A percentile compares a stretch with the other conserved stretches of the same genome.
Evolutionary conservation across 1,140 invertebrate genomes (phyloP).

Genomic region (Drosophila arawakana): DNA sequence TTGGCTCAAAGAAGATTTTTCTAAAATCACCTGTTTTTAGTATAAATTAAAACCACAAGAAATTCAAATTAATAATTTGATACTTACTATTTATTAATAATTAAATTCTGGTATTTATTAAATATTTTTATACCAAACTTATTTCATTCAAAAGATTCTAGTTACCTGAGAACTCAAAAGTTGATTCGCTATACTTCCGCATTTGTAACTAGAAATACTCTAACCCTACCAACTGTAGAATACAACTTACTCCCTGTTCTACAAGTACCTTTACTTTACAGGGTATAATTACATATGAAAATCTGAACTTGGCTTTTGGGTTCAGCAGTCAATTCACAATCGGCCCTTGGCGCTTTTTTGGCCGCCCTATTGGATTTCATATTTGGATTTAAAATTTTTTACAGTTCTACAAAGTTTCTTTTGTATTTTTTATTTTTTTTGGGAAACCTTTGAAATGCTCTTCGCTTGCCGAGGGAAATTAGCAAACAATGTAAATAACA

Average conservation of each 20-base stretch:
- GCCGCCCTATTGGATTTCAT: slow-evolving; percentile 72
- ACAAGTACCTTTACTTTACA: neutral
- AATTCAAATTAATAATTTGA: too few relatives aligned
- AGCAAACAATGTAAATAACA: slow-evolving; percentile 79
- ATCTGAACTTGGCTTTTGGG: slow-evolving; percentile 4
- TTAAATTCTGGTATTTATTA: too few relatives aligned
- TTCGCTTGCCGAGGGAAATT: slow-evolving; percentile 60
- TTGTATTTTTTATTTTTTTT: slow-evolving; percentile 17
- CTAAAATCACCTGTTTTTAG: too few relatives aligned
- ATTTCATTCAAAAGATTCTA: too few relatives aligned
- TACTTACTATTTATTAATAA: too few relatives aligned
- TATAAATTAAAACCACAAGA: too few relatives aligned
- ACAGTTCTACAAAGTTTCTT: slow-evolving; percentile 25
- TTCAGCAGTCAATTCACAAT: slow-evolving; percentile 19
- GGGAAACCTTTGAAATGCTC: slow-evolving; percentile 67
- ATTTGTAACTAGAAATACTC: neutral
- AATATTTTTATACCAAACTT: too few relatives aligned
- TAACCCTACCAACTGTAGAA: neutral
- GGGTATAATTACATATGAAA: neutral
- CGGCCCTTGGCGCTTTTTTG: slow-evolving; percentile 54
- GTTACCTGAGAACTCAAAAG: too few relatives aligned
- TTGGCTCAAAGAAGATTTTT: too few relatives aligned
- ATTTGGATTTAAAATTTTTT: slow-evolving; percentile 54
- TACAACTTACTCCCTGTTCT: neutral
- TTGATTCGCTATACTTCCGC: too few relatives aligned